Percentiles rank a stretch among this genome's conserved stretches.
Conservation (phyloP, 2,113 vertebrate species). For the Grammomys dolichurus region DNA sequence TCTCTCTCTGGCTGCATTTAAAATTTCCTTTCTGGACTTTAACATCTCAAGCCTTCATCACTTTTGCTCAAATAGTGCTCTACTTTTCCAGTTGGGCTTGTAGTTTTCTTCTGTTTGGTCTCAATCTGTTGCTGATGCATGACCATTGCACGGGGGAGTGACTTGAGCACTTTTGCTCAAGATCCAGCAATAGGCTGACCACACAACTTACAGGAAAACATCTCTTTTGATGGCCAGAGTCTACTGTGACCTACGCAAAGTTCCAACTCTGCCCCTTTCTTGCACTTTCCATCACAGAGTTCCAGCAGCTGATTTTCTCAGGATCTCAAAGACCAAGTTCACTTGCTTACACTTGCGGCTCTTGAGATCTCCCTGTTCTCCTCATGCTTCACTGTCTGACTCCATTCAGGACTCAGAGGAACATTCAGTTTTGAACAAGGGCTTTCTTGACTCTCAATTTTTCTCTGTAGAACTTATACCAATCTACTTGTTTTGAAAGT, state of each 20-base stretch:
- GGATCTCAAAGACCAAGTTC: neutral
- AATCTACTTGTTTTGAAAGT: neutral
- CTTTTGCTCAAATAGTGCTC: neutral
- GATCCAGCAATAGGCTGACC: neutral
- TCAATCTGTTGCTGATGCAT: neutral
- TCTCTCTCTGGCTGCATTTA: neutral
- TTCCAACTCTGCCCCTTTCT: neutral
- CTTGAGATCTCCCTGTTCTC: neutral
- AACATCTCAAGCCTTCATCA: too few species aligned
- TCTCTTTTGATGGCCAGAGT: neutral
- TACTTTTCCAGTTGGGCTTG: neutral
- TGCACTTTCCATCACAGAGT: too few species aligned
- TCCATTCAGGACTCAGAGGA: neutral
- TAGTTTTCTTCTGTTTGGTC: neutral
- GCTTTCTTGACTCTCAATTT: neutral
- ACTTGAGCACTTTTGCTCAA: neutral
- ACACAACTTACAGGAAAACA: neutral
- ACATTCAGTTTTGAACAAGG: neutral
- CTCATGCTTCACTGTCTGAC: neutral
- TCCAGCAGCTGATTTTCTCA: neutral
- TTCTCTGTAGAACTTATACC: neutral
- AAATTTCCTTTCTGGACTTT: neutral
- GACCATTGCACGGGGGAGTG: neutral
- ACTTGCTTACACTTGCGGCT: neutral
- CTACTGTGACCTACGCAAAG: neutral